Percentiles rank a stretch among this genome's conserved stretches.
Conservation (phyloP, 2,888 invertebrate genomes). For the Lithophane semibrunnea region DNA sequence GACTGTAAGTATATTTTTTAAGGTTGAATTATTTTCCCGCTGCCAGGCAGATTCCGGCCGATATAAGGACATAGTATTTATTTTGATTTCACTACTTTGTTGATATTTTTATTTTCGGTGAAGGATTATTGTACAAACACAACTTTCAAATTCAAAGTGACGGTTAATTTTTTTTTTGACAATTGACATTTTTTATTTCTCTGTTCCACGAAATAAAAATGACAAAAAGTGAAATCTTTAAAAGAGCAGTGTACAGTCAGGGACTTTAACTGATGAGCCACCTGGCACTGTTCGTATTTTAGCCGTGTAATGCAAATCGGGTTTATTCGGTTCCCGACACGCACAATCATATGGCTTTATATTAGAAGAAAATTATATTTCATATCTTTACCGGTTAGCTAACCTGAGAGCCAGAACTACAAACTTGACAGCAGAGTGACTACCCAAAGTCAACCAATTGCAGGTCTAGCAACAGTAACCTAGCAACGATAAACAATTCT, state of each 20-base stretch:
- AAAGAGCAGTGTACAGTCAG: background rate
- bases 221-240: background rate
- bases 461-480: no score
- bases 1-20: conserved; percentile 55
- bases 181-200: background rate
- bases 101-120: background rate
- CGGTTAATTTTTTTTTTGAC: conserved; percentile 32
- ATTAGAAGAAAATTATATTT: no score
- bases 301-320: no score
- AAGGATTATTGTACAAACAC: background rate
- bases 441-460: no score
- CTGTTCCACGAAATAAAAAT: background rate
- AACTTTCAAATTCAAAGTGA: conserved; percentile 20
- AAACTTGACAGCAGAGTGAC: no score
- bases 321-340: no score
- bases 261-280: no score
- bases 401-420: no score
- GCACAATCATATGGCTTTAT: no score
- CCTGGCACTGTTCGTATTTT: no score
- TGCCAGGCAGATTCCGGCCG: conserved; percentile 63
- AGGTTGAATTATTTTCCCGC: conserved; percentile 52
- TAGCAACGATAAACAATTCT: no score
- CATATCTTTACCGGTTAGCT: no score
- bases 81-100: background rate
- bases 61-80: conserved; percentile 56